Conservation (phyloP, 1,140 invertebrate species). For the Phymorhynchus buccinoides region DNA sequence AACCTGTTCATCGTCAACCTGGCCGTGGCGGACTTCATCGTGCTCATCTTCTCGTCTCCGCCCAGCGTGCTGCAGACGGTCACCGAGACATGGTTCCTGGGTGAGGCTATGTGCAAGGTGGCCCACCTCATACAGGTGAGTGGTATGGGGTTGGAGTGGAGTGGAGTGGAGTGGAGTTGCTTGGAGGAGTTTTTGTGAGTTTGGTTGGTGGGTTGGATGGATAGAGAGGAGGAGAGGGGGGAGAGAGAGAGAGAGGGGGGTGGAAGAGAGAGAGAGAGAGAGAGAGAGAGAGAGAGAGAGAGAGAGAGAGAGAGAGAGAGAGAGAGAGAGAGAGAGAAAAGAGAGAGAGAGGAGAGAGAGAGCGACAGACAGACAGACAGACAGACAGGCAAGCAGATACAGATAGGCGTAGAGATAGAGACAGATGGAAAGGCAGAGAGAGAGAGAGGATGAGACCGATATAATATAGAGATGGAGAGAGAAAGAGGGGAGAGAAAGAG, state of each 20-base stretch:
- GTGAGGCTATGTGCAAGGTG: constrained; percentile 85
- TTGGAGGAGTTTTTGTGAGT: not conserved
- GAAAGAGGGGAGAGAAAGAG: no score
- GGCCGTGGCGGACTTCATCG: constrained; percentile 91
- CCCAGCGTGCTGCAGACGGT: constrained; percentile 91
- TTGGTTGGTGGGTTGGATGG: not conserved
- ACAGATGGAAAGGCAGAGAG: no score
- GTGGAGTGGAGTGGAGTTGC: no score
- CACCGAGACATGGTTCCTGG: constrained; percentile 92
- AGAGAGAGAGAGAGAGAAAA: not conserved
- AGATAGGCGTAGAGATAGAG: no score
- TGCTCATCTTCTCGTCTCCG: constrained; percentile 89
- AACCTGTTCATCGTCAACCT: constrained; percentile 96
- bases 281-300: not conserved
- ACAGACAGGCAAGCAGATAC: no score
- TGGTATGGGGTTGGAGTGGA: not conserved
- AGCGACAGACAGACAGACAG: no score
- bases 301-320: constrained; percentile 29
- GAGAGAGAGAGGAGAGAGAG: no score
- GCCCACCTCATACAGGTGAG: constrained; percentile 90
- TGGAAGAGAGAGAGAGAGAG: not conserved
- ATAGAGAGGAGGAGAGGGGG: not conserved
- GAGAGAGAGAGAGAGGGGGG: not conserved
- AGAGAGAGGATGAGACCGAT: not conserved
- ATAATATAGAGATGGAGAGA: no score